These are phyloP conservation scores for Piscicola geometra DNA, from an alignment of 2,888 invertebrate species.

Conservation along the genomic window DNA sequence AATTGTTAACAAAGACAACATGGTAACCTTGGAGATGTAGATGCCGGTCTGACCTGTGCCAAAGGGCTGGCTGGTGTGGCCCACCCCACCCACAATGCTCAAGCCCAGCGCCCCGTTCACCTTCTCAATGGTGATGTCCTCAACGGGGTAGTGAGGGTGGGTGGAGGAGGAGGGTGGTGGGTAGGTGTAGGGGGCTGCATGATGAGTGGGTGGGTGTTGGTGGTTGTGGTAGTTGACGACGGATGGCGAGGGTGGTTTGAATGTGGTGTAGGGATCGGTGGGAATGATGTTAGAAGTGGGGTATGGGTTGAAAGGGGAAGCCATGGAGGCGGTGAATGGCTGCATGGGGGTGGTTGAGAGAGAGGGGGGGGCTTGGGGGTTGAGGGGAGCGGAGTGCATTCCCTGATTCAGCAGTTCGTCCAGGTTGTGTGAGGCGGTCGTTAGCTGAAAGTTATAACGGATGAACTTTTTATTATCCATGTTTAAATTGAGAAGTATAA, in stretches of 20 bases:
- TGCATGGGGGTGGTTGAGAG: background rate
- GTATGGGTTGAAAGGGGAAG: background rate
- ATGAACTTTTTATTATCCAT: too few relatives aligned
- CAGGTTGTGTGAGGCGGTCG: background rate
- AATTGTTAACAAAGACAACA: too few relatives aligned
- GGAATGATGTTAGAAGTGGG: background rate
- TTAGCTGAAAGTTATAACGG: too few relatives aligned
- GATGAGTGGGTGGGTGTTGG: background rate
- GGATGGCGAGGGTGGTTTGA: background rate
- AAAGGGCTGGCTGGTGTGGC: constrained; percentile 97
- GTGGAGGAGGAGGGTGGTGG: background rate
- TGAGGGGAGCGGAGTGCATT: background rate
- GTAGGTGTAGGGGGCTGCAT: background rate
- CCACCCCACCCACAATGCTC: constrained; percentile 96
- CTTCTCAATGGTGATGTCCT: constrained; percentile 83
- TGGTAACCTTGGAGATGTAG: constrained; percentile 79
- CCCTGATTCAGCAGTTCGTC: constrained; percentile 11
- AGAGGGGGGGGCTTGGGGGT: background rate
- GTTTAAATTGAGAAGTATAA: too few relatives aligned
- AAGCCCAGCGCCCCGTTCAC: constrained; percentile 91
- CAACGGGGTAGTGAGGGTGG: constrained; percentile 7
- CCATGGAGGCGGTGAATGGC: background rate
- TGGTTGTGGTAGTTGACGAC: background rate
- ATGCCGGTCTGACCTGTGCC: constrained; percentile 90
- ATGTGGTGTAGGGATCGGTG: background rate